A percentile compares a stretch with the other conserved stretches of the same genome.
phyloP scores from a whole-genome alignment of 2,113 vertebrate species.

The Cottus gobio region DNA sequence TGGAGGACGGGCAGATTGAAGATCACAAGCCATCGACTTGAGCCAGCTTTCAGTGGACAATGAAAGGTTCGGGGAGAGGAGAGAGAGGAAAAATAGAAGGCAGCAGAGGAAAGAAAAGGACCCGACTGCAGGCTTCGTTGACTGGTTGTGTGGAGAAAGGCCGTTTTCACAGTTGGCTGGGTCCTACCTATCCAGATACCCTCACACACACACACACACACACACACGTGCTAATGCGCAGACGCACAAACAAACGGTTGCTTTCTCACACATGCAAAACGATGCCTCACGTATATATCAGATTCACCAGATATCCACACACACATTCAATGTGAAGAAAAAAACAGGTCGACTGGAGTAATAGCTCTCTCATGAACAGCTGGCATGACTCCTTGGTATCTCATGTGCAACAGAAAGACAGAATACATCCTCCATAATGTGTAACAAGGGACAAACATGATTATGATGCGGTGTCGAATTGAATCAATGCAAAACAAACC shows the following conservation, averaged over 20 bases:
- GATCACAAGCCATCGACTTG: conserved; percentile 52
- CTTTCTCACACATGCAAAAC: background rate
- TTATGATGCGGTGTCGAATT: too few species aligned
- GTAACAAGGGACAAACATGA: conserved; percentile 15
- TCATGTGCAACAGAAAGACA: conserved; percentile 23
- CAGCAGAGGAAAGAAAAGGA: conserved; percentile 41
- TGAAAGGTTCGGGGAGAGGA: conserved; percentile 28
- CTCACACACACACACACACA: conserved; percentile 16
- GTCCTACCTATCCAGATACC: conserved; percentile 54
- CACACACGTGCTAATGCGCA: conserved; percentile 7
- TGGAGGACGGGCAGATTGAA: conserved; percentile 18
- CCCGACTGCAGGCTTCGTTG: conserved; percentile 45
- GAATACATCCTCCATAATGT: conserved; percentile 4
- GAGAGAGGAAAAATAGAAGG: background rate
- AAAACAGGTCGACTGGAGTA: background rate
- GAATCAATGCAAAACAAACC: background rate
- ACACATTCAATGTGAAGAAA: background rate
- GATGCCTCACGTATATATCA: background rate
- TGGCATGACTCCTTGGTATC: conserved; percentile 2
- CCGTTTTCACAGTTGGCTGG: conserved; percentile 55
- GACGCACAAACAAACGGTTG: conserved; percentile 15
- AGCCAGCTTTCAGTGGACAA: conserved; percentile 33
- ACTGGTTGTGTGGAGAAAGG: conserved; percentile 50
- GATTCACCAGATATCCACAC: conserved; percentile 13
- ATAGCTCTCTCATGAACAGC: conserved; percentile 18